Evolutionary conservation across 2,888 invertebrate species (phyloP).

Genomic region (Lepeophtheirus nordmannii): DNA sequence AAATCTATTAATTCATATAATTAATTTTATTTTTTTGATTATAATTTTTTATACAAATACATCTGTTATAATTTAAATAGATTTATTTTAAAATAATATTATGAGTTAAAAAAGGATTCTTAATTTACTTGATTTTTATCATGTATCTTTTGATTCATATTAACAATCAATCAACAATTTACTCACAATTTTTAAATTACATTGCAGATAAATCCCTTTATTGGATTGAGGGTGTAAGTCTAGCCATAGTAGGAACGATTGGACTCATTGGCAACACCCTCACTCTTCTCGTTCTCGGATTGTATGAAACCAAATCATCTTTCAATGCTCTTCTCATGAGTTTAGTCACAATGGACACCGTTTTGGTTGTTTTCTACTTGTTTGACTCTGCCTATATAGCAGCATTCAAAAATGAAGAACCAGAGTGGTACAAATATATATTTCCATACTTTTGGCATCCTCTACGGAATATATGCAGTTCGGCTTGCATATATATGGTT

Average conservation of each 20-base stretch:
- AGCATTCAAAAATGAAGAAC: background rate
- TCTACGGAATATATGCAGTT: background rate
- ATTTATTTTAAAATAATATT: no score
- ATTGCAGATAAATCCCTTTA: background rate
- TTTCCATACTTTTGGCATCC: slow-evolving; percentile 14
- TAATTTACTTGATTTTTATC: no score
- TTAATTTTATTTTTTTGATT: no score
- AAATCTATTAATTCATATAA: no score
- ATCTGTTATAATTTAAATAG: no score
- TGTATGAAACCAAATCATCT: slow-evolving; percentile 1
- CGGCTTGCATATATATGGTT: slow-evolving; percentile 15
- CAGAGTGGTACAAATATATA: slow-evolving; percentile 13
- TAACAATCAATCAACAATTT: no score
- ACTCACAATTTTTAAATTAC: no score
- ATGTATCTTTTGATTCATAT: no score
- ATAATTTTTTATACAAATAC: no score
- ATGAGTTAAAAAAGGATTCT: no score
- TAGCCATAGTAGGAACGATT: background rate
- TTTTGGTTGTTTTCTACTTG: slow-evolving; percentile 2
- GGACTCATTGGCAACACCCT: slow-evolving; percentile 11
- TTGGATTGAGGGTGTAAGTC: slow-evolving; percentile 7
- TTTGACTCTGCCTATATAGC: slow-evolving; percentile 3
- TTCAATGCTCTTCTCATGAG: slow-evolving; percentile 14
- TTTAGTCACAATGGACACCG: slow-evolving; percentile 6
- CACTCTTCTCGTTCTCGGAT: slow-evolving; percentile 4